Base-by-base conservation (phyloP, 2,797 vertebrate species). In the Myripristis jacobus region DNA sequence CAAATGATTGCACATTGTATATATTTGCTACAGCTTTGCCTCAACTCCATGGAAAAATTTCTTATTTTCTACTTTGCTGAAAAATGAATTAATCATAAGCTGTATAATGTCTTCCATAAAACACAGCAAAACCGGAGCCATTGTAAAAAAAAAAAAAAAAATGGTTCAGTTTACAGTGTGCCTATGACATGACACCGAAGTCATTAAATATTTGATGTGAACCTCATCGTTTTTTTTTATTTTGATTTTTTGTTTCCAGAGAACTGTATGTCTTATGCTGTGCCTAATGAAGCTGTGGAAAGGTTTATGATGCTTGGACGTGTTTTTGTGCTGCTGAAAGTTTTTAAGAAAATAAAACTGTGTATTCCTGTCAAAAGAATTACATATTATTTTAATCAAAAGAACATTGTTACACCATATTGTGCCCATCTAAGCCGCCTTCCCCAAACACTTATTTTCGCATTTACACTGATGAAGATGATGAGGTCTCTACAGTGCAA, bases 251-350 rank as follows among this genome's bases (percentile, higher is more conserved):
- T 31, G 5, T 31, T 31, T 31, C 5, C 29, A 46, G 67, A 60
- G n/a, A 68, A 75, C 65, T 15, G n/a, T 72, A 8, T 48, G 6
- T 71, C 31, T 71, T 1, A 6, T 51, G 68, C 57, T 50, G 60
- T 54, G 68, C 11, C 67, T 25, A 50, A 13, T 60, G 18, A 66
- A 55, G 2, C 6, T 70, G 43, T 78, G 69, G 70, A 70, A 67
- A 82, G 55, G 81, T 4, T 4, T 54, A 4, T 61, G 51, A 77
- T 53, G 27, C 50, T 48, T 9, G 9, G 10, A 58, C 52, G 54
- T 59, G 15, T 72, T 68, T 60, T 54, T 70, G 36, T 75, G 64
- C 12, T 3, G 10, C 58, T 47, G 8, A 31, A 7, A 21, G 41
- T 60, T 56, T 61, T 22, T 24, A 53, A 53, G 9, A 25, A 53